Base-by-base conservation (phyloP, 2,888 invertebrate species). In the Rhodophaea formosa region DNA sequence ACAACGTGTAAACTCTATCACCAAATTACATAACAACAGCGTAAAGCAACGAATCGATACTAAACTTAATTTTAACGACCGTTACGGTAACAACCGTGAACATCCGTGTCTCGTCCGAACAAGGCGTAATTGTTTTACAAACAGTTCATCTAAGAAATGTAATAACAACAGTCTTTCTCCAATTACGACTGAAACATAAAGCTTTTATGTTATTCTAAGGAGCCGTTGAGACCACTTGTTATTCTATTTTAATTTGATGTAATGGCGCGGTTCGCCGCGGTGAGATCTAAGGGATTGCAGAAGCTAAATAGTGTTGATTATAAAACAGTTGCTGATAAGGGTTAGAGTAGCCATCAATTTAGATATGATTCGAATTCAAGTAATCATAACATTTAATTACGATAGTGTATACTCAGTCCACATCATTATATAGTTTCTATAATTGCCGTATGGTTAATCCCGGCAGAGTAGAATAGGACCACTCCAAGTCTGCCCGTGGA, bases 161-260 rank as follows among this genome's bases (percentile, higher is more conserved):
- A 23, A 47, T n/a, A 56, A 56, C 56, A 56, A 49, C 47, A 55
- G 45, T 17, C 55, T 46, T 32, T 35, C 8, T 49, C 47, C n/a
- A 49, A 49, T 42, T 56, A 56, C 49, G 42, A 29, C 42, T 15
- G 49, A 42, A 43, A 23, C 43, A 49, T 49, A 29, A 39, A 43
- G 7, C 43, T 14, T 44, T 54, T 44, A 54, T 54, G 53, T 53
- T n/a, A 6, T 46, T 49, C 32, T 32, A 32, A 32, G 16, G 10
- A 16, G 12, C 14, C 15, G 30, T 56, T 56, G 42, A 47, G 39
- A 43, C 39, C 56, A 51, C 49, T 56, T 56, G 56, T 56, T 55
- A 55, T 46, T 56, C 56, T 56, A 47, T 46, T 56, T 56, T 56
- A 56, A 56, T 49, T 42, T 15, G 49, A 35, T 49, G 16, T 56